Percentiles rank a stretch among this genome's conserved stretches.
Evolutionary conservation across 2,888 invertebrate species (phyloP).

Genomic region (Phytoseiulus persimilis): DNA sequence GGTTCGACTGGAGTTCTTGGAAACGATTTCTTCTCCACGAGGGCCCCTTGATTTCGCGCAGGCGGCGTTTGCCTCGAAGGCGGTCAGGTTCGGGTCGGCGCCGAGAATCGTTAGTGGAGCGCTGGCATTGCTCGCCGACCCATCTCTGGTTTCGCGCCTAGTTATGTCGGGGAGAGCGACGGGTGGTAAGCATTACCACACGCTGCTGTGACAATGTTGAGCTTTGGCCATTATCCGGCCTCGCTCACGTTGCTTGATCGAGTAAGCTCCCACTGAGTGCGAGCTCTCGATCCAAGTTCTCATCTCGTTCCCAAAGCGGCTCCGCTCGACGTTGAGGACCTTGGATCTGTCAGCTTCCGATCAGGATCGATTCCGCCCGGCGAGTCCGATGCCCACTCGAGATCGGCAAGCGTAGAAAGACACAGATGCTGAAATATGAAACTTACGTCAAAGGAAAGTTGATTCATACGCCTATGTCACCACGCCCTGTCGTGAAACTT

Average conservation of each 20-base stretch:
- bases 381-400: too few relatives aligned
- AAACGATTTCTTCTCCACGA: background rate
- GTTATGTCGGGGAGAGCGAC: background rate
- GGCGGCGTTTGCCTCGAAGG: background rate
- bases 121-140: background rate
- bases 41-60: background rate
- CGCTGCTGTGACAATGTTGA: too few relatives aligned
- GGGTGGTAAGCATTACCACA: background rate
- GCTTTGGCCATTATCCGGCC: too few relatives aligned
- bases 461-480: background rate
- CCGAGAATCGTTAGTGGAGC: background rate
- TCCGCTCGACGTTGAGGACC: too few relatives aligned
- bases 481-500: constrained; percentile 5
- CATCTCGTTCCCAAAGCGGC: too few relatives aligned
- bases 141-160: background rate
- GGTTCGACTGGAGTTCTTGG: background rate
- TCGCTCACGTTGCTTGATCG: too few relatives aligned
- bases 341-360: too few relatives aligned
- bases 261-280: too few relatives aligned
- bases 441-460: background rate
- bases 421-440: background rate
- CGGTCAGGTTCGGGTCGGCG: background rate
- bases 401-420: background rate
- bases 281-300: too few relatives aligned
- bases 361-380: too few relatives aligned